A percentile compares a stretch with the other conserved stretches of the same genome.
Evolutionary conservation across 2,113 vertebrate genomes (phyloP).

Genomic region (Erinaceus europaeus): DNA sequence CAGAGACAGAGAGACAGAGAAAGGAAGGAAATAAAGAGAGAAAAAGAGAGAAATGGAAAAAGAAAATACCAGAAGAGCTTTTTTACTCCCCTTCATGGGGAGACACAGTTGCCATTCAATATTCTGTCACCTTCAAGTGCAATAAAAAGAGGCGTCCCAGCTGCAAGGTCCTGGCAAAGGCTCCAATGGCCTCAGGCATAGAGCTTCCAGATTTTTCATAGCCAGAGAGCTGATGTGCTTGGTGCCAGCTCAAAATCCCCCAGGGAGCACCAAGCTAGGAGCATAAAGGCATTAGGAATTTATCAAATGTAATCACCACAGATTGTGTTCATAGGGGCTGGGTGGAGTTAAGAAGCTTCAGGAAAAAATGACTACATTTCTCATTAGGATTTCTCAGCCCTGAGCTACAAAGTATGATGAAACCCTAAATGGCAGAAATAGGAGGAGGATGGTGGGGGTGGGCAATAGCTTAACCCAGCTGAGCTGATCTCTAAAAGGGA

Average conservation of each 20-base stretch:
- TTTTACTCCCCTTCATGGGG: neutral
- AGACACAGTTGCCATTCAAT: neutral
- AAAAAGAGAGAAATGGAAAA: too few relatives aligned
- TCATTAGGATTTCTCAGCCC: slow-evolving; percentile 76
- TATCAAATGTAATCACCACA: slow-evolving; percentile 68
- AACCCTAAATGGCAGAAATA: slow-evolving; percentile 43
- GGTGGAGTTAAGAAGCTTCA: slow-evolving; percentile 65
- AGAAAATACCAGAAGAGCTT: too few relatives aligned
- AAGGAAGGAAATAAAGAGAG: too few relatives aligned
- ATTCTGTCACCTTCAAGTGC: neutral
- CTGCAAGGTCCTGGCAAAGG: accelerated
- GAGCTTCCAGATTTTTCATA: neutral
- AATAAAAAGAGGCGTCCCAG: neutral
- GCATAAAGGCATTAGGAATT: slow-evolving; percentile 65
- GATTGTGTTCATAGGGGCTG: slow-evolving; percentile 48
- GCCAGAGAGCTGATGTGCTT: slow-evolving; percentile 46
- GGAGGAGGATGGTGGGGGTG: neutral
- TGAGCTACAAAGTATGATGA: slow-evolving; percentile 72
- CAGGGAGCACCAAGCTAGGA: slow-evolving; percentile 25
- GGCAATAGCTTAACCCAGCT: too few relatives aligned
- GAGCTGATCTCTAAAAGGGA: slow-evolving; percentile 57
- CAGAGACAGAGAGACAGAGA: too few relatives aligned
- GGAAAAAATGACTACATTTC: slow-evolving; percentile 68
- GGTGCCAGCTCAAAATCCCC: neutral
- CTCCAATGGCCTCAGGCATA: slow-evolving; percentile 26